A percentile compares a stretch with the other conserved stretches of the same genome.
Evolutionary conservation across 2,888 invertebrate genomes (phyloP).

Genomic region (Nymphalis c-album): DNA sequence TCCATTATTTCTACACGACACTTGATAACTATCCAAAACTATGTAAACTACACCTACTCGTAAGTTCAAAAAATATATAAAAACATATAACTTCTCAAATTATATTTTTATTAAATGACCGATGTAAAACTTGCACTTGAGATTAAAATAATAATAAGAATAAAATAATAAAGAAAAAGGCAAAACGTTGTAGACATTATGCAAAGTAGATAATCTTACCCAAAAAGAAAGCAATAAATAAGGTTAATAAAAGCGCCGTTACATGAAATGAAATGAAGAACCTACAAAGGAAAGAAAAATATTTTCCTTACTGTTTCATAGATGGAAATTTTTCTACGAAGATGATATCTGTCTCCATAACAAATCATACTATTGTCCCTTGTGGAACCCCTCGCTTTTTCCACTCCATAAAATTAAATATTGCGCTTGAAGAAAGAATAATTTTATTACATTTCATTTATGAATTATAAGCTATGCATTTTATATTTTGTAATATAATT

Average conservation of each 20-base stretch:
- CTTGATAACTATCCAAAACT: too few species aligned
- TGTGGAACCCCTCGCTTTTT: conserved; percentile 58
- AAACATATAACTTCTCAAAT: background rate
- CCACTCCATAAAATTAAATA: conserved; percentile 77
- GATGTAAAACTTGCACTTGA: background rate
- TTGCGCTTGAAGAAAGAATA: conserved; percentile 57
- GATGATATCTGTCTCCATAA: conserved; percentile 60
- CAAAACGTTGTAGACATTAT: conserved; percentile 33
- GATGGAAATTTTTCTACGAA: conserved; percentile 51
- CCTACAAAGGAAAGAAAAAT: conserved; percentile 46
- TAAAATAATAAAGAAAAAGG: background rate
- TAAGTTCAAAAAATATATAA: background rate
- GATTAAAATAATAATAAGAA: background rate
- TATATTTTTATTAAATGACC: background rate
- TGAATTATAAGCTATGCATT: conserved; percentile 30
- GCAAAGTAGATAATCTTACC: conserved; percentile 40
- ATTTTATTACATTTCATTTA: conserved; percentile 55
- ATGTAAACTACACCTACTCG: too few species aligned
- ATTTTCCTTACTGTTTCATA: conserved; percentile 47
- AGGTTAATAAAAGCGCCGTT: conserved; percentile 55
- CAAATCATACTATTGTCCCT: conserved; percentile 73
- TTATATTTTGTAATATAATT: conserved; percentile 12
- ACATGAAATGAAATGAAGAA: conserved; percentile 42
- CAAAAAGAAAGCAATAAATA: conserved; percentile 49
- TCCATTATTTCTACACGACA: too few species aligned